Conservation (phyloP, 2,888 invertebrate genomes). For the Pristionchus exspectatus region DNA sequence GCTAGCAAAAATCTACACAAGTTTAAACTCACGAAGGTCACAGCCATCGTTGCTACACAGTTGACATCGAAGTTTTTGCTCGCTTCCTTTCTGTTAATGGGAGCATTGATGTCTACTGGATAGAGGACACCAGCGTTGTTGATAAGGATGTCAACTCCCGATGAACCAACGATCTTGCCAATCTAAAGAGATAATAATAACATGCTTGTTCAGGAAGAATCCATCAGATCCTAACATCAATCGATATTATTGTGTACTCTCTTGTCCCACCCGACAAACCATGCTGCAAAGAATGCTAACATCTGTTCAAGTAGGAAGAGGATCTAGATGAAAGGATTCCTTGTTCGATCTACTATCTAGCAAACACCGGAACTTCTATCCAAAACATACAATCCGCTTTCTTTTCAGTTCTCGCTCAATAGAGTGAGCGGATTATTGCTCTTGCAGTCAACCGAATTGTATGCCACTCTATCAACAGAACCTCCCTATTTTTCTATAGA, state of each 20-base stretch:
- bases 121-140: slow-evolving; percentile 26
- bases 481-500: not conserved
- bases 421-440: not conserved
- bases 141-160: not conserved
- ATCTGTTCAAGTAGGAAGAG: not conserved
- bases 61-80: slow-evolving; percentile 32
- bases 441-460: not conserved
- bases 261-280: not conserved
- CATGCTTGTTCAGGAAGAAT: no score
- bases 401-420: not conserved
- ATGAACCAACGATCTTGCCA: not conserved
- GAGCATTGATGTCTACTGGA: not conserved
- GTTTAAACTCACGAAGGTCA: not conserved
- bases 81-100: not conserved
- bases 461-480: not conserved
- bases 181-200: not conserved
- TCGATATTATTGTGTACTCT: no score
- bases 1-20: no score
- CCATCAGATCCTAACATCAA: no score
- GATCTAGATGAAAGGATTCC: not conserved
- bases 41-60: not conserved
- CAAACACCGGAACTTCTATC: not conserved
- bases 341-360: not conserved
- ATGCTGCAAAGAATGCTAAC: no score
- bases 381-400: slow-evolving; percentile 2